Evolutionary conservation across 2,797 vertebrate species (phyloP).

Genomic region (Siniperca scherzeri): DNA sequence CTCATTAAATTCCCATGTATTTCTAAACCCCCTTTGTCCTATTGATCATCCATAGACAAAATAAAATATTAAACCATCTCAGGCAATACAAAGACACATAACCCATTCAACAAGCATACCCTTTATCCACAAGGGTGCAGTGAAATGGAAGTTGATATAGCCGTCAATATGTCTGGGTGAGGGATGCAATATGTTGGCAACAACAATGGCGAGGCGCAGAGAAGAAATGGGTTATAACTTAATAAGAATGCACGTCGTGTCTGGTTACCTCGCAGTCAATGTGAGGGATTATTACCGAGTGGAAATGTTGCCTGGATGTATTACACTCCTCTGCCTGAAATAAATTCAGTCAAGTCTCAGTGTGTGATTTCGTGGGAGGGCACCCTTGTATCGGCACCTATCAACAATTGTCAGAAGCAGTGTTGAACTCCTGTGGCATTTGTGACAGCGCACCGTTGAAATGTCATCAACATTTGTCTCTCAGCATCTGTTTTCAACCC

Average conservation of each 20-base stretch:
- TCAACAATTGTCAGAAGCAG: constrained; percentile 73
- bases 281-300: constrained; percentile 56
- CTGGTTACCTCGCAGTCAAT: constrained; percentile 52
- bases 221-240: constrained; percentile 70
- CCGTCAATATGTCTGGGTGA: constrained; percentile 80
- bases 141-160: constrained; percentile 81
- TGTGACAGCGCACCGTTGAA: constrained; percentile 40
- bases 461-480: constrained; percentile 52
- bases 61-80: constrained; percentile 60
- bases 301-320: constrained; percentile 45
- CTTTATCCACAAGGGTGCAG: constrained; percentile 77
- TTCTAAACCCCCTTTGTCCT: constrained; percentile 38
- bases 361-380: constrained; percentile 36
- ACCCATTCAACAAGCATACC: constrained; percentile 55
- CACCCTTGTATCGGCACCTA: constrained; percentile 45
- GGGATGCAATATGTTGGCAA: constrained; percentile 66
- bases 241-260: constrained; percentile 64
- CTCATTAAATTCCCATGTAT: constrained; percentile 25
- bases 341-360: constrained; percentile 40
- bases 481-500: constrained; percentile 12
- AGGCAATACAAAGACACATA: constrained; percentile 62
- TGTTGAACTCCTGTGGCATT: constrained; percentile 54
- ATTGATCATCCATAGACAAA: constrained; percentile 59
- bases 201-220: constrained; percentile 54
- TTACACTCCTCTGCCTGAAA: constrained; percentile 28